Evolutionary conservation across 2,113 vertebrate species (phyloP).

Genomic region (Polypterus senegalus): DNA sequence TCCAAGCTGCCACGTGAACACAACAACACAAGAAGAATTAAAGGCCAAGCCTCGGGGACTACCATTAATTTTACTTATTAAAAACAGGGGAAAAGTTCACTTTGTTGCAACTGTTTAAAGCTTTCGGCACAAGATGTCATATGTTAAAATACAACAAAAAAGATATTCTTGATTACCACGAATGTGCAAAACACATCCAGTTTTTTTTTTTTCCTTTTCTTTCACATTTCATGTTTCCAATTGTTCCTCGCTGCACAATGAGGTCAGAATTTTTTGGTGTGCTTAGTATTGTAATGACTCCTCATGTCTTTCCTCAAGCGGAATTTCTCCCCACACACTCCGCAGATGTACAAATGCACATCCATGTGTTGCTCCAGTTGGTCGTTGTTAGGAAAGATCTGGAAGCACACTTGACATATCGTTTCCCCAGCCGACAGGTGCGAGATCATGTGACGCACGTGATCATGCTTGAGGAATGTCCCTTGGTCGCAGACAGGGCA

Average conservation of each 20-base stretch:
- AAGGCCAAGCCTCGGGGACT: too few relatives aligned
- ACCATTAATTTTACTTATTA: too few relatives aligned
- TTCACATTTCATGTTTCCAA: constrained; percentile 48
- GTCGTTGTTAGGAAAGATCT: constrained; percentile 87
- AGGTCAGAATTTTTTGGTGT: constrained; percentile 73
- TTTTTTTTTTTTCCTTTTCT: constrained; percentile 18
- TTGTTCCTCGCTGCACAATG: constrained; percentile 5
- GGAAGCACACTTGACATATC: constrained; percentile 98
- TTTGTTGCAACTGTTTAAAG: too few relatives aligned
- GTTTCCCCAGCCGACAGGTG: constrained; percentile 89
- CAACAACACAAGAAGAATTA: too few relatives aligned
- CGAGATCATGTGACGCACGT: constrained; percentile 96
- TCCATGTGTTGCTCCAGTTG: constrained; percentile 96
- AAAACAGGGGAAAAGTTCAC: too few relatives aligned
- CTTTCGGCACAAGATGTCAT: too few relatives aligned
- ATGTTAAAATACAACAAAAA: too few relatives aligned
- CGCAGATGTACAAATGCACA: constrained; percentile 92
- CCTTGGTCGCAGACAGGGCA: constrained; percentile 96
- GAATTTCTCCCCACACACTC: constrained; percentile 95
- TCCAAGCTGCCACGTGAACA: too few relatives aligned
- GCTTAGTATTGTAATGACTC: constrained; percentile 92
- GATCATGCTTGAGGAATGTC: constrained; percentile 96
- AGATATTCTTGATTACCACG: too few relatives aligned
- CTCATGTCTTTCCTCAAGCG: constrained; percentile 96
- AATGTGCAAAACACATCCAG: constrained; percentile 41